phyloP scores from a whole-genome alignment of 35 echinoderm and acorn worm species.

The Heliocidaris tuberculata region DNA sequence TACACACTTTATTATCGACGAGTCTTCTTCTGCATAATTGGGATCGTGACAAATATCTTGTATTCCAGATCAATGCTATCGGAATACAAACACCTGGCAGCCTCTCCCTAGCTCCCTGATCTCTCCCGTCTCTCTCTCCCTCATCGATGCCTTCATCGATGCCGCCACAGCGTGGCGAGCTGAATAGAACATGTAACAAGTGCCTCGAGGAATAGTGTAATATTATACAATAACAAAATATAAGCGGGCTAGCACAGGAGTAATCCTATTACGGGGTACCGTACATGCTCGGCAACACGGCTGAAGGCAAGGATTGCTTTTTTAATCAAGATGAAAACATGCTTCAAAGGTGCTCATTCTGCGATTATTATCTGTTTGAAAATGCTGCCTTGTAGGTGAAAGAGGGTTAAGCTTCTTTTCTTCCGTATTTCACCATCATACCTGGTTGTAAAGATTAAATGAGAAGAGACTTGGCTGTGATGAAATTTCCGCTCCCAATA shows the following conservation, averaged over 20 bases:
- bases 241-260: neutral
- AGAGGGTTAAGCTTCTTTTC: neutral
- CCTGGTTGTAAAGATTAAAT: neutral
- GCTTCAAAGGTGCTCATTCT: neutral
- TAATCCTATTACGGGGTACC: neutral
- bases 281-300: neutral
- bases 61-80: neutral
- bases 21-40: neutral
- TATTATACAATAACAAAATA: slow-evolving; percentile 20
- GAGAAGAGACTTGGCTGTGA: neutral
- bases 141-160: neutral
- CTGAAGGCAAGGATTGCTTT: neutral
- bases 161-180: neutral
- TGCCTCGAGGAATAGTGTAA: slow-evolving; percentile 1
- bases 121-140: neutral
- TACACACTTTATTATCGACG: neutral
- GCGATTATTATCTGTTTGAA: neutral
- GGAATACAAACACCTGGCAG: neutral
- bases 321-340: neutral
- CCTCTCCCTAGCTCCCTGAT: neutral
- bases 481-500: neutral
- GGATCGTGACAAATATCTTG: slow-evolving; percentile 1
- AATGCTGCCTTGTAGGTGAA: neutral
- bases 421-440: neutral
- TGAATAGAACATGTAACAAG: slow-evolving; percentile 11